These are phyloP conservation scores for Silurus lanzhouensis DNA, from an alignment of 2,797 vertebrate species.

Conservation along the genomic window DNA sequence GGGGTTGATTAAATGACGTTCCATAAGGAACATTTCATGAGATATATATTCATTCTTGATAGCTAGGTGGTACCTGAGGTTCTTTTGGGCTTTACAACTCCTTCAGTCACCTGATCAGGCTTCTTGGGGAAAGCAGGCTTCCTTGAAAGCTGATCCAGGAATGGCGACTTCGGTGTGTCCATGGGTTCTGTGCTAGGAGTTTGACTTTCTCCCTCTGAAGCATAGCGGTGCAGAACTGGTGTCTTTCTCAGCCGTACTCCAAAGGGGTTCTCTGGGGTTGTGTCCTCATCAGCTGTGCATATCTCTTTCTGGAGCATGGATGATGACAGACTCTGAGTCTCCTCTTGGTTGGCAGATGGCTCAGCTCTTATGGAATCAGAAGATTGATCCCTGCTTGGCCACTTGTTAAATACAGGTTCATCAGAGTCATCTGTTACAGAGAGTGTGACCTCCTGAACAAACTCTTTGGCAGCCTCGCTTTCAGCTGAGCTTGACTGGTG, in stretches of 20 bases:
- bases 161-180: conserved; percentile 49
- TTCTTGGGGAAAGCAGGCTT: conserved; percentile 68
- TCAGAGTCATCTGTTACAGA: conserved; percentile 58
- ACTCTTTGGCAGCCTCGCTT: conserved; percentile 63
- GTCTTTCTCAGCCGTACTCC: conserved; percentile 84
- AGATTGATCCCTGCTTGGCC: conserved; percentile 48
- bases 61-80: conserved; percentile 51
- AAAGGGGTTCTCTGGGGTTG: conserved; percentile 74
- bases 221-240: conserved; percentile 71
- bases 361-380: conserved; percentile 50
- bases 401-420: conserved; percentile 34
- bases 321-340: conserved; percentile 36
- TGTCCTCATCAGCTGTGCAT: conserved; percentile 42
- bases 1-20: background rate
- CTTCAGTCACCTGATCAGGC: conserved; percentile 64
- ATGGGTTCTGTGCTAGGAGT: conserved; percentile 52
- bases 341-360: conserved; percentile 36
- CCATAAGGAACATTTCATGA: background rate
- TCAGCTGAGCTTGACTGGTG: conserved; percentile 49
- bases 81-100: conserved; percentile 62
- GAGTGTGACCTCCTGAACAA: conserved; percentile 39
- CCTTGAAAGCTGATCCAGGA: conserved; percentile 9
- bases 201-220: conserved; percentile 68
- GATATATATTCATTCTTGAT: background rate
- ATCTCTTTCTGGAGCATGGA: conserved; percentile 48